These are phyloP conservation scores for Prosopocoilus inquinatus DNA, from an alignment of 2,888 invertebrate species.

Conservation along the genomic window DNA sequence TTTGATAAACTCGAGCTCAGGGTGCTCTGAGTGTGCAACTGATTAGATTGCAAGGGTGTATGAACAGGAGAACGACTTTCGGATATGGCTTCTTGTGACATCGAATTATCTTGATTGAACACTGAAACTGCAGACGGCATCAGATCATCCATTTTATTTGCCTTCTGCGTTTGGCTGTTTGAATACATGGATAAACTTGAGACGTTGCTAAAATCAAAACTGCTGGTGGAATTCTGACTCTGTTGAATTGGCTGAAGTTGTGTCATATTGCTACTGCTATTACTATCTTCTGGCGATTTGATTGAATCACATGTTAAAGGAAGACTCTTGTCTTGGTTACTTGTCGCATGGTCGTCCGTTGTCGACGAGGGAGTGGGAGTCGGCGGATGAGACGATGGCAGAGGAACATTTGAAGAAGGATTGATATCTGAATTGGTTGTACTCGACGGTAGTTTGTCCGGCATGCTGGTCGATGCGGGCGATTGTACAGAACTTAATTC, in stretches of 20 bases:
- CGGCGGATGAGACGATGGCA: conserved; percentile 47
- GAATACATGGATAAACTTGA: conserved; percentile 48
- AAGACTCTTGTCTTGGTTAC: conserved; percentile 47
- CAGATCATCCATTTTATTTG: conserved; percentile 50
- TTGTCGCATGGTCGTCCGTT: conserved; percentile 45
- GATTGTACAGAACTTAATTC: conserved; percentile 33
- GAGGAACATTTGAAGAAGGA: conserved; percentile 35
- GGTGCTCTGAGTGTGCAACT: conserved; percentile 19
- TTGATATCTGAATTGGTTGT: conserved; percentile 44
- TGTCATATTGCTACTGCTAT: conserved; percentile 37
- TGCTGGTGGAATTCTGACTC: conserved; percentile 42
- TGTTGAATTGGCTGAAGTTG: conserved; percentile 53
- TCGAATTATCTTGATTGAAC: conserved; percentile 42
- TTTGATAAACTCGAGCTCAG: conserved; percentile 9
- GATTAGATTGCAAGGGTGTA: conserved; percentile 19
- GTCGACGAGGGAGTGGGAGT: conserved; percentile 49
- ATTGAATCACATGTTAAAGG: conserved; percentile 43
- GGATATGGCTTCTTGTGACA: conserved; percentile 42
- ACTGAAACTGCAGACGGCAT: conserved; percentile 35
- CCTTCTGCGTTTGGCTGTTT: conserved; percentile 32
- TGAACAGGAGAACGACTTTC: conserved; percentile 27
- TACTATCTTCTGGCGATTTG: conserved; percentile 43
- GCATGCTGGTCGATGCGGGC: conserved; percentile 43
- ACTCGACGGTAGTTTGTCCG: conserved; percentile 48
- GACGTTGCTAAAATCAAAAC: conserved; percentile 47